Evolutionary conservation across 2,113 vertebrate genomes (phyloP), one percentile per base, ranked within the genome.

Genomic region (Glareola pratincola): DNA sequence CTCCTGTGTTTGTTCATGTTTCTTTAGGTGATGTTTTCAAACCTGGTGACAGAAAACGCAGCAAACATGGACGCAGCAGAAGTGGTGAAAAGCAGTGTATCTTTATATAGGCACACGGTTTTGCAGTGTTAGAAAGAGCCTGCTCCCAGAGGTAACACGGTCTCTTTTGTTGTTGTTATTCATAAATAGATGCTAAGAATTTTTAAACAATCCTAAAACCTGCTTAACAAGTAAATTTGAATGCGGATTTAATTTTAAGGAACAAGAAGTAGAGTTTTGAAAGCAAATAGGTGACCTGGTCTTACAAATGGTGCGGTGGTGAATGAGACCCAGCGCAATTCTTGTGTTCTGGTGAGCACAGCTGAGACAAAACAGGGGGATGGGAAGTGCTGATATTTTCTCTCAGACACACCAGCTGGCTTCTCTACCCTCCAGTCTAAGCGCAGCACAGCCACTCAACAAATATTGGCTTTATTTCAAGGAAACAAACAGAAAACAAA

Each of bases 1-100:
- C 18, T 63, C 17, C 0, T 22, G 60, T 29, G 14, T 64, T 5
- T 64, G 30, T 94, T 47, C 60, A 2, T 81, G 74, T 92, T 90
- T n/a, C 34, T 87, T 34, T 19, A 97, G 97, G 94, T 91, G 78
- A 74, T 97, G 94, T 75, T 98, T 91, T 98, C 97, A 84, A 96
- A 97, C 21, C 93, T 97, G 37, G 53, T 57, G 18, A 12, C 87
- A 89, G 85, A 97, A 90, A 97, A 97, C 20, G 45, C 95, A 62
- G 94, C 88, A 36, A 97, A 95, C 30, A 2, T 43, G 37, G 94
- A 96, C 8, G 85, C 95, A 54, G 92, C 92, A 39, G 45, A 87
- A 59, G 69, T 91, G 34, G 27, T 97, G 80, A 34, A 30, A 45
- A 66, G 6, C 20, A 56, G 71, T 12, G 37, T 27, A 36, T 23